These are phyloP conservation scores for Branchellion lobata DNA, from an alignment of 2,888 invertebrate genomes.

Conservation along the genomic window DNA sequence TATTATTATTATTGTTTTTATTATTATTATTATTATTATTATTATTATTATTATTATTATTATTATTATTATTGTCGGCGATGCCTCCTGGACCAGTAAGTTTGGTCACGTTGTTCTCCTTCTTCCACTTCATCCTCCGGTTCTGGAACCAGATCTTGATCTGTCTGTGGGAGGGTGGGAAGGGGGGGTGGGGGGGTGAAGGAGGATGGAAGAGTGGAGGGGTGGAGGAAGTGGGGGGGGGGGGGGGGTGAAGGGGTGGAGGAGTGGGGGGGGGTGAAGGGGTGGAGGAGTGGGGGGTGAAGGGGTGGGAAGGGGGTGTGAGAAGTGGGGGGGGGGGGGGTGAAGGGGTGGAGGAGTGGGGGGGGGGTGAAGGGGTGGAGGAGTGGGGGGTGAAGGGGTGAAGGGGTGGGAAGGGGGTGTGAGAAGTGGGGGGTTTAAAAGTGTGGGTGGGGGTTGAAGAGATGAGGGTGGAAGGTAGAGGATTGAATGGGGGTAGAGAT, in stretches of 20 bases:
- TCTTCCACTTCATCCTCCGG: constrained; percentile 76
- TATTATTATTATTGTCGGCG: neutral
- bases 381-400: too few relatives aligned
- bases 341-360: too few relatives aligned
- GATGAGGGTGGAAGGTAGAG: too few relatives aligned
- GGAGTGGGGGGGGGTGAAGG: neutral
- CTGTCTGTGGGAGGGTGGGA: neutral
- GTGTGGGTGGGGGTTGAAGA: too few relatives aligned
- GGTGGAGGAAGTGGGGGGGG: neutral
- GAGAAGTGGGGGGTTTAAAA: too few relatives aligned
- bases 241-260: neutral
- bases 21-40: constrained; percentile 15
- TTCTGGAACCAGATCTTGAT: constrained; percentile 64
- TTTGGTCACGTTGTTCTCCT: neutral
- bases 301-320: neutral
- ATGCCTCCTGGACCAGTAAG: neutral
- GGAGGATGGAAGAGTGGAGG: too few relatives aligned
- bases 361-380: too few relatives aligned
- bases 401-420: too few relatives aligned
- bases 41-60: neutral
- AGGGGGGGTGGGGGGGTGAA: too few relatives aligned
- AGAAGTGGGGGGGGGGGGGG: neutral
- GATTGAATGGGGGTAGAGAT: too few relatives aligned
- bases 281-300: neutral
- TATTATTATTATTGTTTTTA: neutral